Base-by-base conservation (phyloP, 2,888 invertebrate species). In the Petrolisthes manimaculis region DNA sequence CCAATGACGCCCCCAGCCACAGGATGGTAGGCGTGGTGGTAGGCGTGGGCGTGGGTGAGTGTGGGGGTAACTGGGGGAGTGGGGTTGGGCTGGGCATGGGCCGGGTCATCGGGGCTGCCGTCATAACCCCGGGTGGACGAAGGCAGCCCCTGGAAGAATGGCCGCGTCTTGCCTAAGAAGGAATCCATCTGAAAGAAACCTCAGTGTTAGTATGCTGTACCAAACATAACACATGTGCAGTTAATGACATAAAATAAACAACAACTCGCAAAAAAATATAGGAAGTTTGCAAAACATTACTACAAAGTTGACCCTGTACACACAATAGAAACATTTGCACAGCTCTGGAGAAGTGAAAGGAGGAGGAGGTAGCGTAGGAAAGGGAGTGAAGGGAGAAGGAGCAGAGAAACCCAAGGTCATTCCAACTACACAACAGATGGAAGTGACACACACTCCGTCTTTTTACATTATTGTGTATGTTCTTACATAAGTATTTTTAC, bases 11-110 rank as follows among this genome's bases (percentile, higher is more conserved):
- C 61, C 61, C 86, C 56, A 56, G 53, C 74, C 21, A 67, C 61
- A 18, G 78, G 81, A 56, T 51, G 83, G 78, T 87, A 83, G 1
- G 80, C 74, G 67, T 80, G 79, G 75, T 88, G 75, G 88, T 88
- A 84, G 69, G 55, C 74, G 21, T 88, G 88, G 37, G 81, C 61
- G 53, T 80, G 88, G 56, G 81, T 84, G 80, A 88, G 84, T 55
- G 88, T 88, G 69, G 88, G 88, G 56, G 88, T 88, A 77, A 84
- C 88, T 18, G 88, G 88, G 18, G 88, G 88, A 24, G 88, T 88
- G 80, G 88, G 88, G n/a, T 79, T 88, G 80, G 88, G 88, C 77
- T 84, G 88, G 75, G 88, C 88, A 81, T 84, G 83, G 71, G 74
- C 69, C 18, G 80, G 55, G 81, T 88, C 88, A 54, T 84, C 82